Evolutionary conservation across 2,113 vertebrate species (phyloP).

Genomic region (Accipiter virgatus): DNA sequence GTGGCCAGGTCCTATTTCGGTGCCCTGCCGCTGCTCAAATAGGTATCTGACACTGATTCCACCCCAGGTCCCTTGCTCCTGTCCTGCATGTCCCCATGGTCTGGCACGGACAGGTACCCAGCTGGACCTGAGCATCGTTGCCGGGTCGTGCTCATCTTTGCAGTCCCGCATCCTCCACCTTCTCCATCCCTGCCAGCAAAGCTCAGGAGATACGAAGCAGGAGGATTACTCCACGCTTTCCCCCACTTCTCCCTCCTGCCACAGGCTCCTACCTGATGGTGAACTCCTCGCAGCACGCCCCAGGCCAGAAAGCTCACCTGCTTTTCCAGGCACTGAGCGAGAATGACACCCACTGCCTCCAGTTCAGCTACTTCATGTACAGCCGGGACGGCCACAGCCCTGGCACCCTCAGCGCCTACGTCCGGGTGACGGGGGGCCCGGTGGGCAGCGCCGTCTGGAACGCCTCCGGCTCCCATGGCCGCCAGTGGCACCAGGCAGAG

Average conservation of each 20-base stretch:
- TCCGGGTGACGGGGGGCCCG: conserved; percentile 88
- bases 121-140: accelerated
- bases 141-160: accelerated
- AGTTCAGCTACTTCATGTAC: conserved; percentile 98
- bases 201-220: not conserved
- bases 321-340: conserved; percentile 92
- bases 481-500: conserved; percentile 95
- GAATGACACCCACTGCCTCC: conserved; percentile 96
- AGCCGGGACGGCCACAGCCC: conserved; percentile 92
- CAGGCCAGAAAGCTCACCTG: conserved; percentile 88
- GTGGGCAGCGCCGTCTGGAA: conserved; percentile 92
- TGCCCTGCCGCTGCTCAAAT: not conserved
- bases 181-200: not conserved
- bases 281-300: conserved; percentile 90
- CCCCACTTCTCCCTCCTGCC: not conserved
- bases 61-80: not conserved
- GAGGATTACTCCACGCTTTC: not conserved
- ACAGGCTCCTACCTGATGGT: conserved; percentile 95
- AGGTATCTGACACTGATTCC: accelerated
- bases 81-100: accelerated
- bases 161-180: not conserved
- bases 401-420: conserved; percentile 84
- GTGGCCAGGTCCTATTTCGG: accelerated
- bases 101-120: not conserved
- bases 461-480: conserved; percentile 83